Conservation (phyloP, 2,888 invertebrate genomes). For the Chironomus riparius region DNA sequence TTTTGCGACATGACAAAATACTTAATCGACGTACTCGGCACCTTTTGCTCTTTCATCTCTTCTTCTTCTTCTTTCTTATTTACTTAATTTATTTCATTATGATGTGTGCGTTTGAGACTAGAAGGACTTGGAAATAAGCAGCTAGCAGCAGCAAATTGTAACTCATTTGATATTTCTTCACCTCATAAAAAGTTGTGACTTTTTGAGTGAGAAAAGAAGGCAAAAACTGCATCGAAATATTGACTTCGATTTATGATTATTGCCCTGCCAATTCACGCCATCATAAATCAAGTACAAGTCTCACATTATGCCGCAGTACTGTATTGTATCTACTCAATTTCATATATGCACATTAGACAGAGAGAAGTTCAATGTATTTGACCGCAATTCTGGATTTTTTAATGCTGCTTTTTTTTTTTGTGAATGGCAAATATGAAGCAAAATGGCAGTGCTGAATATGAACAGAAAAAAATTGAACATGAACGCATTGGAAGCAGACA, state of each 20-base stretch:
- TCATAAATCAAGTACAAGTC: constrained; percentile 13
- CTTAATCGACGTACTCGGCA: not conserved
- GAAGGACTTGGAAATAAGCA: not conserved
- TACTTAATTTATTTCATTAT: not conserved
- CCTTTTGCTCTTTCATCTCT: not conserved
- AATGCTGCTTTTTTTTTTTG: too few relatives aligned
- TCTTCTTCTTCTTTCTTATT: not conserved
- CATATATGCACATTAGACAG: too few relatives aligned
- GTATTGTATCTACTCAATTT: too few relatives aligned
- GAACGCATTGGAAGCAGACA: too few relatives aligned
- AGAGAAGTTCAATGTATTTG: too few relatives aligned
- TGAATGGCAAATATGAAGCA: too few relatives aligned
- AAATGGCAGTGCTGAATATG: too few relatives aligned
- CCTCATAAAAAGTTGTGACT: not conserved
- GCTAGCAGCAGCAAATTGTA: too few relatives aligned
- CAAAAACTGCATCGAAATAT: too few relatives aligned
- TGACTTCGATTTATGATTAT: not conserved
- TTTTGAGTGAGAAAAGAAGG: not conserved
- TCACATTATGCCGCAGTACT: constrained; percentile 8
- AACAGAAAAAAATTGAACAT: too few relatives aligned
- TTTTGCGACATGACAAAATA: not conserved
- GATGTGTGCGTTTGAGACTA: not conserved
- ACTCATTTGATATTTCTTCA: not conserved
- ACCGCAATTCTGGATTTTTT: too few relatives aligned
- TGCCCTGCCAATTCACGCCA: constrained; percentile 16